These are phyloP conservation scores for Climacteris rufus DNA, from an alignment of 2,113 vertebrate genomes.

Conservation along the genomic window DNA sequence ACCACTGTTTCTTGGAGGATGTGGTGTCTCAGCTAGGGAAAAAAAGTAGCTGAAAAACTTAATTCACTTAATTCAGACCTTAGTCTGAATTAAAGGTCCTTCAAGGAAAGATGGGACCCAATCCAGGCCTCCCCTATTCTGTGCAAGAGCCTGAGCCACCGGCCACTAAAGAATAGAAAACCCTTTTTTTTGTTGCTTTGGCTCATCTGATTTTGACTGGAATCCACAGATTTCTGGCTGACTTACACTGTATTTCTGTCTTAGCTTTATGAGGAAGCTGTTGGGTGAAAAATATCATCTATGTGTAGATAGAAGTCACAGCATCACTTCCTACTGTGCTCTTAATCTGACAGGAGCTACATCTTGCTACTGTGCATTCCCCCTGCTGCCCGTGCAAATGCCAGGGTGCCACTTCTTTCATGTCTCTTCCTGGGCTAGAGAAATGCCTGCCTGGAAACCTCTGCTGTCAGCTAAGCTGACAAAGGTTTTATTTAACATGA, in stretches of 20 bases:
- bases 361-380: neutral
- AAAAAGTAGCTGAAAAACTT: neutral
- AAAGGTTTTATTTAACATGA: conserved; percentile 23
- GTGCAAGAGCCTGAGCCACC: neutral
- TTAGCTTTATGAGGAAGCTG: conserved; percentile 15
- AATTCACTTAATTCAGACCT: too few species aligned
- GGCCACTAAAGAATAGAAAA: neutral
- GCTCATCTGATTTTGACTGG: neutral
- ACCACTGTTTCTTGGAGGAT: neutral
- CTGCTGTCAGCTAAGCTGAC: conserved; percentile 1
- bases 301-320: neutral
- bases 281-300: conserved; percentile 1
- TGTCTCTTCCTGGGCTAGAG: neutral
- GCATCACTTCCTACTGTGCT: neutral
- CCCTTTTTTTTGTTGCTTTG: conserved; percentile 6
- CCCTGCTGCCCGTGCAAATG: neutral
- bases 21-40: neutral
- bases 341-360: neutral
- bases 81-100: neutral
- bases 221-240: conserved; percentile 23
- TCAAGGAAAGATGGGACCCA: neutral
- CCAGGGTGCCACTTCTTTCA: neutral
- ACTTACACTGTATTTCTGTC: neutral
- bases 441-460: neutral
- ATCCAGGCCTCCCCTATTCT: neutral